These are phyloP conservation scores for Chesias legatella DNA, from an alignment of 2,888 invertebrate genomes.

Conservation along the genomic window DNA sequence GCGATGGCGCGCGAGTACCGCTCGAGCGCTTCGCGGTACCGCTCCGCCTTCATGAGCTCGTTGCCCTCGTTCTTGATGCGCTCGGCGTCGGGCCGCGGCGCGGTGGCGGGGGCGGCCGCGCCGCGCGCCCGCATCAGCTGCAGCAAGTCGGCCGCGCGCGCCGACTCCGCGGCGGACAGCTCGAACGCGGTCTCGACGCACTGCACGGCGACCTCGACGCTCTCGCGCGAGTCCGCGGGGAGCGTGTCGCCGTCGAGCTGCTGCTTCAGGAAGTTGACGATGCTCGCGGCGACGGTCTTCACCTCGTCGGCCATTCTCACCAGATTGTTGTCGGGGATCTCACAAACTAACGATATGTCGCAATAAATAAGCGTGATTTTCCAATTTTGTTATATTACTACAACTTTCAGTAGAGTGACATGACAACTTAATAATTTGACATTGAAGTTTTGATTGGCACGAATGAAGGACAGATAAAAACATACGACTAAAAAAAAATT, in stretches of 20 bases:
- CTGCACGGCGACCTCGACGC: constrained; percentile 95
- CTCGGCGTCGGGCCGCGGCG: constrained; percentile 85
- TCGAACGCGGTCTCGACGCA: constrained; percentile 95
- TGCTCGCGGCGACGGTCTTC: constrained; percentile 76
- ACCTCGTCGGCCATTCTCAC: constrained; percentile 56
- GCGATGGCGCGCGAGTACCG: constrained; percentile 94
- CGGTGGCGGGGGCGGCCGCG: constrained; percentile 3
- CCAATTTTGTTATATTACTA: too few species aligned
- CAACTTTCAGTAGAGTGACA: too few species aligned
- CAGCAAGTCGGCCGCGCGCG: constrained; percentile 55
- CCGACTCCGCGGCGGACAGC: constrained; percentile 75
- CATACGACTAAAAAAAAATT: too few species aligned
- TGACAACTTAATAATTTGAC: too few species aligned
- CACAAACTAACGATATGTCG: too few species aligned
- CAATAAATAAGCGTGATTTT: too few species aligned
- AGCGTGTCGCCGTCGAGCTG: constrained; percentile 75
- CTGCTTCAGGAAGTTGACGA: constrained; percentile 78
- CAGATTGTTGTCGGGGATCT: not conserved
- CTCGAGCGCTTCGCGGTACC: constrained; percentile 89
- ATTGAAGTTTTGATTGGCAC: too few species aligned
- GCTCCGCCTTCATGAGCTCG: constrained; percentile 91
- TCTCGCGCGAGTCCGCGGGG: constrained; percentile 81
- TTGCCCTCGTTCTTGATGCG: constrained; percentile 93
- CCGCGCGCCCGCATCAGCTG: constrained; percentile 50
- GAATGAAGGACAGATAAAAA: too few species aligned